Evolutionary conservation across 2,888 invertebrate genomes (phyloP).

Genomic region (Protodeltote pygarga): DNA sequence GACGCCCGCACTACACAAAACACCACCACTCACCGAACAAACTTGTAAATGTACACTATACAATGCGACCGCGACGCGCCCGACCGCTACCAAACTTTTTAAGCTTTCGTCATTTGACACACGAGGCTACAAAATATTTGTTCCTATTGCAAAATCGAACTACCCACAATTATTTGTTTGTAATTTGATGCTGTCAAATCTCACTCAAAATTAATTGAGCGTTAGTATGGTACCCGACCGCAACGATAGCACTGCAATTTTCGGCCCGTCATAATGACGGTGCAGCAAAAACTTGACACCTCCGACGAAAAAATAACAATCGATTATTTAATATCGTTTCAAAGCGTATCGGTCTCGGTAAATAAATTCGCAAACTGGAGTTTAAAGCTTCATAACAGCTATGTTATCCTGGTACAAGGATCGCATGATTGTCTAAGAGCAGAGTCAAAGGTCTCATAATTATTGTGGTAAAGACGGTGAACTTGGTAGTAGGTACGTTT

Average conservation of each 20-base stretch:
- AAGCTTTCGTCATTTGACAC: conserved; percentile 37
- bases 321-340: conserved; percentile 73
- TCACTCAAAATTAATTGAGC: conserved; percentile 78
- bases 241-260: conserved; percentile 72
- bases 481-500: conserved; percentile 43
- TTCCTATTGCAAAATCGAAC: conserved; percentile 50
- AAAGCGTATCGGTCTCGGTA: conserved; percentile 62
- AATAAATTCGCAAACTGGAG: conserved; percentile 54
- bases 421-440: conserved; percentile 40
- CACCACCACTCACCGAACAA: conserved; percentile 46
- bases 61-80: conserved; percentile 15
- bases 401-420: conserved; percentile 49
- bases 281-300: conserved; percentile 79
- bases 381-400: conserved; percentile 46
- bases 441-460: conserved; percentile 64
- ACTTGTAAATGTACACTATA: conserved; percentile 42
- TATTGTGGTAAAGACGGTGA: conserved; percentile 52
- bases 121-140: conserved; percentile 51
- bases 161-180: conserved; percentile 55
- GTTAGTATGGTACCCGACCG: conserved; percentile 68
- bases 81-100: conserved; percentile 27
- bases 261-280: conserved; percentile 75
- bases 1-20: conserved; percentile 54
- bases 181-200: conserved; percentile 79
- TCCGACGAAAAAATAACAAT: conserved; percentile 63